A percentile compares a stretch with the other conserved stretches of the same genome.
phyloP scores from a whole-genome alignment of 1,140 invertebrate genomes.

The Ceratina calcarata region DNA sequence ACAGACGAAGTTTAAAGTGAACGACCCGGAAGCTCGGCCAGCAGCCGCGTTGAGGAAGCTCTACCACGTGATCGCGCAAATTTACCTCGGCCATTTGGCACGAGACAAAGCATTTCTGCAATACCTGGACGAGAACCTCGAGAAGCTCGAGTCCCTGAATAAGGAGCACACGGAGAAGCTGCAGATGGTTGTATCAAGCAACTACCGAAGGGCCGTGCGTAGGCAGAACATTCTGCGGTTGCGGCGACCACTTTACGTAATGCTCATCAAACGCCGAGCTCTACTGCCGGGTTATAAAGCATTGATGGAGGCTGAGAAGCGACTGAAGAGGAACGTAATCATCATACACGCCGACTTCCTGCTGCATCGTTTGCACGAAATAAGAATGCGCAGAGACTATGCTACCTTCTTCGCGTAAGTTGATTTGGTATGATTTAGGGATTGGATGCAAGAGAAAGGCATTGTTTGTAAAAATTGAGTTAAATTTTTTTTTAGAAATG shows the following conservation, averaged over 20 bases:
- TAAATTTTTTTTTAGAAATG: too few relatives aligned
- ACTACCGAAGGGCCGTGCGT: conserved; percentile 23
- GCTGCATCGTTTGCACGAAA: conserved; percentile 54
- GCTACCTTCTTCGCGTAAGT: conserved; percentile 63
- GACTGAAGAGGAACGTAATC: conserved; percentile 49
- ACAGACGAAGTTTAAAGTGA: conserved; percentile 65
- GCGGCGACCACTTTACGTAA: conserved; percentile 64
- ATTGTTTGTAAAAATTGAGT: too few relatives aligned
- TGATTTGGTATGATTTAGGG: neutral
- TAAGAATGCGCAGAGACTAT: conserved; percentile 65
- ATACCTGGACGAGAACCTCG: conserved; percentile 40
- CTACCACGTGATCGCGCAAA: conserved; percentile 41
- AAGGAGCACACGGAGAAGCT: conserved; percentile 47
- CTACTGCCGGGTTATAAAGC: conserved; percentile 36
- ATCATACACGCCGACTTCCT: conserved; percentile 64
- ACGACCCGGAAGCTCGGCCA: conserved; percentile 53
- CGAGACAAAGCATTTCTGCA: conserved; percentile 67
- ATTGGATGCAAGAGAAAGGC: too few relatives aligned
- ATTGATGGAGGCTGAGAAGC: conserved; percentile 44
- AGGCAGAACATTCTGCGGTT: conserved; percentile 62
- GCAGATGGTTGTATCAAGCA: neutral
- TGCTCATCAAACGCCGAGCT: conserved; percentile 15
- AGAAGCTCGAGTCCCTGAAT: conserved; percentile 48
- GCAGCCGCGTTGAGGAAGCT: conserved; percentile 45
- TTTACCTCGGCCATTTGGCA: conserved; percentile 57